Percentiles rank a stretch among this genome's conserved stretches.
phyloP scores from a whole-genome alignment of 2,113 vertebrate species.

The Percina caprodes region DNA sequence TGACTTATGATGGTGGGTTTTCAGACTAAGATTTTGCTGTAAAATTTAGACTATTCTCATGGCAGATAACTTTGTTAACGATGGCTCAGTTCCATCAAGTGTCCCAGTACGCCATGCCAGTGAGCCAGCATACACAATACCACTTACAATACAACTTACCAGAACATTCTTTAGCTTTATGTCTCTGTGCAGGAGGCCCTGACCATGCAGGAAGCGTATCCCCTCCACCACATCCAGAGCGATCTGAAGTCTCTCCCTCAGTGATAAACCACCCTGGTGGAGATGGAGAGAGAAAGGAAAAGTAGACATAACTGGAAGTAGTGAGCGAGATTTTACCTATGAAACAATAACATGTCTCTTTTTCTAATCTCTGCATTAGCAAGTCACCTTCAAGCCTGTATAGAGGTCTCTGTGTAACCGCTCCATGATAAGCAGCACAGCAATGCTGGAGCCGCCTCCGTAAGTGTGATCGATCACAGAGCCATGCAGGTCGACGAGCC shows the following conservation, averaged over 20 bases:
- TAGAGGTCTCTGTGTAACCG: conserved; percentile 96
- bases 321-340: not conserved
- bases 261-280: conserved; percentile 87
- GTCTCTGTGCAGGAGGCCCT: conserved; percentile 96
- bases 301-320: not conserved
- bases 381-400: conserved; percentile 91
- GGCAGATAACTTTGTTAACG: too few relatives aligned
- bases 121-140: too few relatives aligned
- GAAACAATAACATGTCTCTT: not conserved
- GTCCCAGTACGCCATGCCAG: too few relatives aligned
- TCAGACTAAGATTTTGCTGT: too few relatives aligned
- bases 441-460: conserved; percentile 92
- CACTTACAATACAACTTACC: too few relatives aligned
- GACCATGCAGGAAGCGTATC: conserved; percentile 95
- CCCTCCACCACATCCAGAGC: conserved; percentile 98
- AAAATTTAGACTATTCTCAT: too few relatives aligned
- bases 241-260: conserved; percentile 92
- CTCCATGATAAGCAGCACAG: conserved; percentile 97
- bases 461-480: conserved; percentile 97
- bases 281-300: not conserved
- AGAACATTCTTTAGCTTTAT: conserved; percentile 99
- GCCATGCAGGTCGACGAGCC: conserved; percentile 94
- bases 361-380: not conserved
- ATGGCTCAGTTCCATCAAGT: too few relatives aligned
- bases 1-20: too few relatives aligned